phyloP scores from a whole-genome alignment of 2,888 invertebrate species.

The Sinopyrophorus schimmeli region DNA sequence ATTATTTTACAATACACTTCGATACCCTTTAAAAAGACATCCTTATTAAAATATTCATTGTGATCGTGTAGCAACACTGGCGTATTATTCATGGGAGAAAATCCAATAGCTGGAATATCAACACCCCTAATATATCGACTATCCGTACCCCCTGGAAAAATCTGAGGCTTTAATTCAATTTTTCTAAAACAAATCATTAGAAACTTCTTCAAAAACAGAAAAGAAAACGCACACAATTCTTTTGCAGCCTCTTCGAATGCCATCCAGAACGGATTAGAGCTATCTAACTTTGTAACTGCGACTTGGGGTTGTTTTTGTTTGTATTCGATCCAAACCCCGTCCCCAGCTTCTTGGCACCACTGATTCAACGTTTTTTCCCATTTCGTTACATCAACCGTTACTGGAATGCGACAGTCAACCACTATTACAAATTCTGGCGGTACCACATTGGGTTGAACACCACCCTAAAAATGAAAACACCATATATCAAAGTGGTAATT shows the following conservation, averaged over 20 bases:
- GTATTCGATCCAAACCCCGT: conserved; percentile 60
- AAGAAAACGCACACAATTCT: conserved; percentile 48
- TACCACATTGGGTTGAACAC: conserved; percentile 86
- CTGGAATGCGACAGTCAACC: conserved; percentile 78
- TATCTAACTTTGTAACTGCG: conserved; percentile 58
- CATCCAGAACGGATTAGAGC: conserved; percentile 63
- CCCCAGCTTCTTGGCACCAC: conserved; percentile 62
- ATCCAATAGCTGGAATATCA: conserved; percentile 84
- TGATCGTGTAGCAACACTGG: conserved; percentile 87
- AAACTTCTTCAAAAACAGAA: background rate
- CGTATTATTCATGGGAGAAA: conserved; percentile 88
- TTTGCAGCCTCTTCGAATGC: conserved; percentile 60
- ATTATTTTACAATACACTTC: conserved; percentile 75
- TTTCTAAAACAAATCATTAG: conserved; percentile 57
- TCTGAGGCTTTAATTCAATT: conserved; percentile 68
- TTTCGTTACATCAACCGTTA: conserved; percentile 51
- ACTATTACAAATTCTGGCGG: conserved; percentile 47
- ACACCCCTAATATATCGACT: conserved; percentile 77
- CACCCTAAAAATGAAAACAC: conserved; percentile 52
- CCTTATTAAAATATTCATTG: conserved; percentile 81
- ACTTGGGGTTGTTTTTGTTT: conserved; percentile 58
- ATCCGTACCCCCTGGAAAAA: conserved; percentile 91
- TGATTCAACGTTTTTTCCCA: conserved; percentile 35
- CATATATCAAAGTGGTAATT: background rate
- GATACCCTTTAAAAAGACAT: conserved; percentile 82